phyloP scores from a whole-genome alignment of 2,797 vertebrate species.

The Margarornis squamiger region DNA sequence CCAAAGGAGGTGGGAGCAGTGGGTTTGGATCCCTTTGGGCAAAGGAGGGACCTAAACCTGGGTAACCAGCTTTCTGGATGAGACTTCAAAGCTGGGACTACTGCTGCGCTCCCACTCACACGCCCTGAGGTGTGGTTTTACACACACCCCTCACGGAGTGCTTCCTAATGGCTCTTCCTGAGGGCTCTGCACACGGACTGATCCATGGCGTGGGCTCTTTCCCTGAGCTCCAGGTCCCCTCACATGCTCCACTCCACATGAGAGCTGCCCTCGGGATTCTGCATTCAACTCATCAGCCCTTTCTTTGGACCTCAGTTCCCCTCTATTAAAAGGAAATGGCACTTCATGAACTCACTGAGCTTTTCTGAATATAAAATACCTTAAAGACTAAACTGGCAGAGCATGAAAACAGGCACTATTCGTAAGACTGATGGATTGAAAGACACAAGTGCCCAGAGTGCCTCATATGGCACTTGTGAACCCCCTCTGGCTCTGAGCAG shows the following conservation, averaged over 20 bases:
- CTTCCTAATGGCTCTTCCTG: background rate
- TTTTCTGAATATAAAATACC: background rate
- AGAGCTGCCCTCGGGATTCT: rapidly evolving
- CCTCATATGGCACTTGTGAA: background rate
- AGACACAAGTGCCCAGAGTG: background rate
- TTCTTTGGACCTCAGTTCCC: background rate
- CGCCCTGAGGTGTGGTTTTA: constrained; percentile 63
- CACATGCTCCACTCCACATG: rapidly evolving
- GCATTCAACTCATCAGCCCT: rapidly evolving
- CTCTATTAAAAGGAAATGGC: background rate
- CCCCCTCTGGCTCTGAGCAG: background rate
- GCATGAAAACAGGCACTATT: background rate
- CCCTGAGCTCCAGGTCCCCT: rapidly evolving
- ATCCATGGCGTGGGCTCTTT: background rate
- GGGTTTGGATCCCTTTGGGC: constrained; percentile 50
- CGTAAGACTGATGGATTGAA: rapidly evolving
- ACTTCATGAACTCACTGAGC: background rate
- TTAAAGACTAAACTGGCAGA: background rate
- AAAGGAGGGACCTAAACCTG: constrained; percentile 58
- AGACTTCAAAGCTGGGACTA: constrained; percentile 64
- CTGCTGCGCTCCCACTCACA: constrained; percentile 48
- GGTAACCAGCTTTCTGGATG: constrained; percentile 60
- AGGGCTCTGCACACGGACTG: rapidly evolving
- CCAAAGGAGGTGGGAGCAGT: constrained; percentile 8
- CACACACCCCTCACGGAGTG: background rate